Conservation (phyloP, 2,888 invertebrate species). For the Cantharis rustica region DNA sequence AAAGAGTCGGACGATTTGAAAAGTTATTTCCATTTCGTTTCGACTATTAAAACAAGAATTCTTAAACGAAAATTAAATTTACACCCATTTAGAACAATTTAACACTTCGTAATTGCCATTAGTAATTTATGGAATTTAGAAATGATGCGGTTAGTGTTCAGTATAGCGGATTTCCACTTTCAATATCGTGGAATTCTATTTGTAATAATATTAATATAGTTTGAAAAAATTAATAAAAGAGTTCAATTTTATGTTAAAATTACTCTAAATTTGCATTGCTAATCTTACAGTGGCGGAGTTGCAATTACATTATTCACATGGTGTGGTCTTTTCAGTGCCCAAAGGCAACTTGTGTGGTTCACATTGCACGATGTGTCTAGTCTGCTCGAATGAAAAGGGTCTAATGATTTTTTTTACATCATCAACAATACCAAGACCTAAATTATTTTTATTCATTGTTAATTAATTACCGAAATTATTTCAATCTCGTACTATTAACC, state of each 20-base stretch:
- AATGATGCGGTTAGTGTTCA: background rate
- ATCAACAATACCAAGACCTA: background rate
- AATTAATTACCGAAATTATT: background rate
- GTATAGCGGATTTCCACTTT: background rate
- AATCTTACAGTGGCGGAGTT: background rate
- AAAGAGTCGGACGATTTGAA: background rate
- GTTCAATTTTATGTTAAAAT: background rate
- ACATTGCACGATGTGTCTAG: background rate
- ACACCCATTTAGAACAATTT: background rate
- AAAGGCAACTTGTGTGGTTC: background rate
- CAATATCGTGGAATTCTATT: background rate
- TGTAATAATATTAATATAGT: background rate
- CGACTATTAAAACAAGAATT: background rate
- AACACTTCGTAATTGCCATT: background rate
- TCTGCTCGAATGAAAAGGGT: background rate
- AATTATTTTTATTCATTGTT: background rate
- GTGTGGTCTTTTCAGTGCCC: background rate
- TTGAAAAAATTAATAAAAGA: background rate
- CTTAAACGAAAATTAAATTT: background rate
- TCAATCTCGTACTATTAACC: background rate
- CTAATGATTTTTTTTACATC: background rate
- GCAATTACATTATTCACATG: background rate
- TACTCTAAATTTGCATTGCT: background rate
- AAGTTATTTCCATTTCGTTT: background rate
- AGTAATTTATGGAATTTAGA: background rate